These are phyloP conservation scores for Dyspetes luteomarginatus DNA, from an alignment of 2,888 invertebrate genomes.

Conservation along the genomic window DNA sequence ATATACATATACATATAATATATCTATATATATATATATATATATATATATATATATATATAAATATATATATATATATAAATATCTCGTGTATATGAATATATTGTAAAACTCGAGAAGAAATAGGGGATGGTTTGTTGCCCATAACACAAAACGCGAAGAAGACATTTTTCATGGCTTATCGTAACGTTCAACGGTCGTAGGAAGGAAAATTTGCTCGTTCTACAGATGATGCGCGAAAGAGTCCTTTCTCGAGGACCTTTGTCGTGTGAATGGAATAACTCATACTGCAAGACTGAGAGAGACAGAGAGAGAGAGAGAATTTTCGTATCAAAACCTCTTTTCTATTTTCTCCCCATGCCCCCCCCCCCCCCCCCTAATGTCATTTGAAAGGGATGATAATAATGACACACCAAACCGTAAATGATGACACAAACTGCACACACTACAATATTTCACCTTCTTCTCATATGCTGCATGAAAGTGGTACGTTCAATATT, in stretches of 20 bases:
- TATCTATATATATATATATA: slow-evolving; percentile 18
- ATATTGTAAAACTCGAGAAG: slow-evolving; percentile 39
- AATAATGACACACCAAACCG: background rate
- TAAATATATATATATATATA: background rate
- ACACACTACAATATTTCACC: slow-evolving; percentile 11
- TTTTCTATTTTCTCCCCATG: slow-evolving; percentile 4
- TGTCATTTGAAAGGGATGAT: slow-evolving; percentile 15
- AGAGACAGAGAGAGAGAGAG: too few relatives aligned
- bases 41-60: background rate
- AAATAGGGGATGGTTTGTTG: slow-evolving; percentile 46
- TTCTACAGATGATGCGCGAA: slow-evolving; percentile 68
- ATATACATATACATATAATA: too few relatives aligned
- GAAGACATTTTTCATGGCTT: slow-evolving; percentile 75
- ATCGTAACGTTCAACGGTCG: slow-evolving; percentile 70
- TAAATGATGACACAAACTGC: too few relatives aligned
- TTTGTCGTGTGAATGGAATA: slow-evolving; percentile 67
- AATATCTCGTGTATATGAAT: background rate
- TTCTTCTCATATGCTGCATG: background rate
- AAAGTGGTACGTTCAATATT: background rate
- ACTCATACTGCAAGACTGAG: slow-evolving; percentile 70
- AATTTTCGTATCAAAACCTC: slow-evolving; percentile 41
- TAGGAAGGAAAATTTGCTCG: slow-evolving; percentile 70
- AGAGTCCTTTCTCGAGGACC: slow-evolving; percentile 60
- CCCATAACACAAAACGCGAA: slow-evolving; percentile 62
- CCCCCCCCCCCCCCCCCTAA: slow-evolving; percentile 49